Conservation (phyloP, 2,113 vertebrate species). For the Sander lucioperca region DNA sequence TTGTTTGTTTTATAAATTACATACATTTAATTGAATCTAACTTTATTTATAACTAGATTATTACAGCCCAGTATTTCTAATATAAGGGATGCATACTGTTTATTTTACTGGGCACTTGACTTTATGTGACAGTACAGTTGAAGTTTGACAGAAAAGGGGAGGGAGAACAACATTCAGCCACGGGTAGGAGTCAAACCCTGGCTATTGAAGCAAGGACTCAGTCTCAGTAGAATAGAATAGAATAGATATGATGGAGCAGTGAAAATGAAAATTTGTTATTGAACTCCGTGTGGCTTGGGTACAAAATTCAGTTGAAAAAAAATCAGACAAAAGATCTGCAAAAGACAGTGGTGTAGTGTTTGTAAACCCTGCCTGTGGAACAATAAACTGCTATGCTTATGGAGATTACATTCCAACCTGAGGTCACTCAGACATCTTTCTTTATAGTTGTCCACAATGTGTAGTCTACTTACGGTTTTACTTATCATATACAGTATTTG, state of each 20-base stretch:
- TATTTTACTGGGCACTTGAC: no score
- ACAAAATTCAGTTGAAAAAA: slow-evolving; percentile 8
- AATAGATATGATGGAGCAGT: background rate
- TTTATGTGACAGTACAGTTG: no score
- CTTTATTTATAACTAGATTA: no score
- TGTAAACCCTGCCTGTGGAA: slow-evolving; percentile 39
- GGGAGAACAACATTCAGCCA: no score
- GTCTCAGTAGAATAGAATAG: no score
- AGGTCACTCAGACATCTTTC: slow-evolving; percentile 21
- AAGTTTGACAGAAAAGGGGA: no score
- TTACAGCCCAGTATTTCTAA: no score
- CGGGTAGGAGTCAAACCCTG: no score
- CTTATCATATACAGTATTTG: background rate
- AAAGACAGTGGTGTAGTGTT: slow-evolving; percentile 38
- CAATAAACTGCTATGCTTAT: slow-evolving; percentile 40
- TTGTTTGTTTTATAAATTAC: no score
- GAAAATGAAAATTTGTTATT: slow-evolving; percentile 3
- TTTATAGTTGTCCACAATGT: slow-evolving; percentile 23
- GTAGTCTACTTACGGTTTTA: background rate
- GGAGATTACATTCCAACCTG: slow-evolving; percentile 36
- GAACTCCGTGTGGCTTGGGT: slow-evolving; percentile 13
- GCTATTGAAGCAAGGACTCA: no score
- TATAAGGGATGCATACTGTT: no score
- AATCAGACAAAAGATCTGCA: slow-evolving; percentile 23
- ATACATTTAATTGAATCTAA: no score